Evolutionary conservation across 2,888 invertebrate genomes (phyloP).

Genomic region (Apodemia duryi): DNA sequence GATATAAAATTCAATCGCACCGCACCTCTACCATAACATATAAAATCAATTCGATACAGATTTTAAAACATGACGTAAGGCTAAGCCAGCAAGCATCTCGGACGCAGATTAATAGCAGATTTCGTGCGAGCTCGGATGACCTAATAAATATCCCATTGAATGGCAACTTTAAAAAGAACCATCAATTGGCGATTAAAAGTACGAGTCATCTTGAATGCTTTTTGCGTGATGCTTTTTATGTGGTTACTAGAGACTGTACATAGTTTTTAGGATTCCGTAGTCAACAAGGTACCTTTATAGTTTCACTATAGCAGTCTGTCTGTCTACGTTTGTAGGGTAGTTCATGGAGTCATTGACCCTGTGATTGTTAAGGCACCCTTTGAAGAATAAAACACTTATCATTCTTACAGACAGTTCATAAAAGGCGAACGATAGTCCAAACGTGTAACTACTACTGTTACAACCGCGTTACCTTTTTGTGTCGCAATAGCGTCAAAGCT

Average conservation of each 20-base stretch:
- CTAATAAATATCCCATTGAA: constrained; percentile 12
- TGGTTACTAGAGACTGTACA: background rate
- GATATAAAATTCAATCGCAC: constrained; percentile 19
- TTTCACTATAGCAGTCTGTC: background rate
- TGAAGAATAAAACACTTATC: too few relatives aligned
- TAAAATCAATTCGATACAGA: constrained; percentile 54
- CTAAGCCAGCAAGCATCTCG: constrained; percentile 25
- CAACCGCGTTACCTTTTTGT: too few relatives aligned
- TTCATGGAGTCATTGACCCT: too few relatives aligned
- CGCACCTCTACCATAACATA: constrained; percentile 30
- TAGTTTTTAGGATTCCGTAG: background rate
- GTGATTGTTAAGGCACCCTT: too few relatives aligned
- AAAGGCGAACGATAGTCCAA: too few relatives aligned
- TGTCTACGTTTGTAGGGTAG: background rate
- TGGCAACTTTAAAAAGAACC: background rate
- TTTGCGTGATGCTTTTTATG: background rate
- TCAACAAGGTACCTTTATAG: background rate
- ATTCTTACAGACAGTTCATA: too few relatives aligned
- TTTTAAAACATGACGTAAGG: constrained; percentile 52
- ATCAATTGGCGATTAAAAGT: constrained; percentile 4
- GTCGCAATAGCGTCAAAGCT: too few relatives aligned
- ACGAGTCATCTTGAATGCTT: constrained; percentile 8
- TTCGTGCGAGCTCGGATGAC: constrained; percentile 7
- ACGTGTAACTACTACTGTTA: too few relatives aligned
- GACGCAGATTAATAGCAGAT: constrained; percentile 1